A percentile compares a stretch with the other conserved stretches of the same genome.
Evolutionary conservation across 2,113 vertebrate genomes (phyloP).

Genomic region (Origma solitaria): DNA sequence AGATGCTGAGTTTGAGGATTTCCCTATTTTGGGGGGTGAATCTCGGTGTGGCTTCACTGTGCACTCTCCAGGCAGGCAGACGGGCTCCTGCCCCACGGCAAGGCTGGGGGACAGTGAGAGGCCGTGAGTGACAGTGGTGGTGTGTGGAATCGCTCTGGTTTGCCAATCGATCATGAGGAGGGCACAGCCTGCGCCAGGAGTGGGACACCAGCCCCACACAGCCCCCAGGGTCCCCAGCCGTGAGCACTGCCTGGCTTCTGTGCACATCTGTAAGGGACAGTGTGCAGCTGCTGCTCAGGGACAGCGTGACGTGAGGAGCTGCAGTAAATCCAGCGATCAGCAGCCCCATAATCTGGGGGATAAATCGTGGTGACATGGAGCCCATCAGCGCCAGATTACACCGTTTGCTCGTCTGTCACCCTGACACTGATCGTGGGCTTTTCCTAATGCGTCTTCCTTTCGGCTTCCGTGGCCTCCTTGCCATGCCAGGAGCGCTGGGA

Average conservation of each 20-base stretch:
- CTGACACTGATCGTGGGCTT: fast-evolving
- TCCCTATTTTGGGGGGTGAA: fast-evolving
- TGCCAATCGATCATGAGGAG: fast-evolving
- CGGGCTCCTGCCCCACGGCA: fast-evolving
- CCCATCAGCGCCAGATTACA: not conserved
- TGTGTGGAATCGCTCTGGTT: fast-evolving
- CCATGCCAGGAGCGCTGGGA: fast-evolving
- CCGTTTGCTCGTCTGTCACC: not conserved
- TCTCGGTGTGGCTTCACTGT: fast-evolving
- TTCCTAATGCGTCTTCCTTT: fast-evolving
- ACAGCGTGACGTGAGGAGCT: not conserved
- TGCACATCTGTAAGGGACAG: fast-evolving
- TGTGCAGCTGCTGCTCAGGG: not conserved
- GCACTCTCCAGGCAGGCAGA: fast-evolving
- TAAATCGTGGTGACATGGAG: not conserved
- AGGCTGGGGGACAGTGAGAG: fast-evolving
- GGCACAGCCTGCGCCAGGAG: not conserved
- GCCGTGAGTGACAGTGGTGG: fast-evolving
- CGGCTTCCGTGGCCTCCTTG: not conserved
- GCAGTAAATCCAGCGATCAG: not conserved
- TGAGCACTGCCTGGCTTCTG: fast-evolving
- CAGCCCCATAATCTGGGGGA: not conserved
- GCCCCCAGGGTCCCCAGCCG: not conserved
- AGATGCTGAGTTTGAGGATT: not conserved
- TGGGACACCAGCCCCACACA: too few relatives aligned